Percentiles rank a stretch among this genome's conserved stretches.
Evolutionary conservation across 2,797 vertebrate genomes (phyloP).

Genomic region (Lepus oiostolus): DNA sequence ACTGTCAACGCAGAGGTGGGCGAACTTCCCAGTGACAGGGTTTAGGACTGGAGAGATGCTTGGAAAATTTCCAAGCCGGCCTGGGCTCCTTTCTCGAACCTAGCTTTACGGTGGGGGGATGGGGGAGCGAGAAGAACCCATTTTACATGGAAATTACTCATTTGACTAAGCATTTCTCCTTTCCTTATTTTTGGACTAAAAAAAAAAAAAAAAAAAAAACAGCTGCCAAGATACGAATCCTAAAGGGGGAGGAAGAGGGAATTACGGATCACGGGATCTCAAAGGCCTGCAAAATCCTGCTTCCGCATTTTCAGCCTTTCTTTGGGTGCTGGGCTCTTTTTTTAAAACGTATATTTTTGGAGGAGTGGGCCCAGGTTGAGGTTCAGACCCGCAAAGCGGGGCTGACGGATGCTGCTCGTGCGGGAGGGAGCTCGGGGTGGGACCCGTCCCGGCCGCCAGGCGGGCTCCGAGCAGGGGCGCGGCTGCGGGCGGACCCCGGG

Average conservation of each 20-base stretch:
- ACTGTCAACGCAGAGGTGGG: conserved; percentile 58
- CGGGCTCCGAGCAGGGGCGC: conserved; percentile 59
- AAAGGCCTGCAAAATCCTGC: conserved; percentile 57
- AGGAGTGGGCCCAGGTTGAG: conserved; percentile 38
- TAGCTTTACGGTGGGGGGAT: not conserved
- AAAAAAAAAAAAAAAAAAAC: too few relatives aligned
- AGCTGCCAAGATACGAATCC: not conserved
- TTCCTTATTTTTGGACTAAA: conserved; percentile 28
- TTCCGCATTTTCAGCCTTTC: conserved; percentile 54
- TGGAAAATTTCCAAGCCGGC: not conserved
- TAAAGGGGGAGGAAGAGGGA: not conserved
- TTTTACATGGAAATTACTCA: not conserved
- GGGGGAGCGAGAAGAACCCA: not conserved
- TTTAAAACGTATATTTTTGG: not conserved
- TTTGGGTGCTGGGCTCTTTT: not conserved
- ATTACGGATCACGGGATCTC: not conserved
- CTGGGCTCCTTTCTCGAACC: not conserved
- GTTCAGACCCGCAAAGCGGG: conserved; percentile 7
- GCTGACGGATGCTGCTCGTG: not conserved
- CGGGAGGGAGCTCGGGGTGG: not conserved
- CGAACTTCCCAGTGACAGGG: not conserved
- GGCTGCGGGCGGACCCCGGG: conserved; percentile 76
- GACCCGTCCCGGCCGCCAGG: conserved; percentile 23
- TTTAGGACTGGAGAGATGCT: not conserved
- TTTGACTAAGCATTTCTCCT: conserved; percentile 7